These are phyloP conservation scores for Ectemnius continuus DNA, from an alignment of 2,888 invertebrate species.

Conservation along the genomic window DNA sequence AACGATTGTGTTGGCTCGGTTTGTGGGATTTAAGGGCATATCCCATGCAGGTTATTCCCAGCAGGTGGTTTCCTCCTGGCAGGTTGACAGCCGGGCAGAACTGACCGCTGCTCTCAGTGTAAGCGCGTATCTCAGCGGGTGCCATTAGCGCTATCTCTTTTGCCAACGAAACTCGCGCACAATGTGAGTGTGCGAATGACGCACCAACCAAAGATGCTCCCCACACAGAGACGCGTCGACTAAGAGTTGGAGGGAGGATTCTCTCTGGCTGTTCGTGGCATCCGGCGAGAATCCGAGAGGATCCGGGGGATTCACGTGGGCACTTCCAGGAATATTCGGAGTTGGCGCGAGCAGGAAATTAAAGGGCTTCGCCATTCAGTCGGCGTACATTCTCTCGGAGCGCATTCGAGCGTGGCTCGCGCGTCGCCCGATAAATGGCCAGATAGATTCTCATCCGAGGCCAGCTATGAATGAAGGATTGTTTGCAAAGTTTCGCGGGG, in stretches of 20 bases:
- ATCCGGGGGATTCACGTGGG: conserved; percentile 3
- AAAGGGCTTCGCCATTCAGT: background rate
- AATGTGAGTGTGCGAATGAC: conserved; percentile 62
- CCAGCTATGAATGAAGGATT: background rate
- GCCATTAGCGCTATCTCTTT: conserved; percentile 71
- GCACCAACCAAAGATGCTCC: conserved; percentile 30
- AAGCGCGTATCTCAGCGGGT: conserved; percentile 72
- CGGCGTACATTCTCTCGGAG: background rate
- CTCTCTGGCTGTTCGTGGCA: background rate
- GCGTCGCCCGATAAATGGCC: background rate
- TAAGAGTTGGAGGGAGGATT: background rate
- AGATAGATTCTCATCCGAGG: background rate
- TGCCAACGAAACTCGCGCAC: conserved; percentile 51
- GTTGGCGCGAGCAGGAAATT: conserved; percentile 6
- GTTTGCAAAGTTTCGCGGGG: conserved; percentile 1
- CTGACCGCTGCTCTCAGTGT: conserved; percentile 48
- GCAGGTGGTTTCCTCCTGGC: conserved; percentile 68
- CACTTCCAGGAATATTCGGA: conserved; percentile 7
- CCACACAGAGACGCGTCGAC: background rate
- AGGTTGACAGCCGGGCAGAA: conserved; percentile 52
- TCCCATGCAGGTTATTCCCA: conserved; percentile 55
- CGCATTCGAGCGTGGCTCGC: background rate
- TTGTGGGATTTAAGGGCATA: conserved; percentile 58
- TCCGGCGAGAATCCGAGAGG: background rate
- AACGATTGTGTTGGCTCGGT: conserved; percentile 32